A percentile compares a stretch with the other conserved stretches of the same genome.
Conservation (phyloP, 2,113 vertebrate species). For the Shinisaurus crocodilurus region DNA sequence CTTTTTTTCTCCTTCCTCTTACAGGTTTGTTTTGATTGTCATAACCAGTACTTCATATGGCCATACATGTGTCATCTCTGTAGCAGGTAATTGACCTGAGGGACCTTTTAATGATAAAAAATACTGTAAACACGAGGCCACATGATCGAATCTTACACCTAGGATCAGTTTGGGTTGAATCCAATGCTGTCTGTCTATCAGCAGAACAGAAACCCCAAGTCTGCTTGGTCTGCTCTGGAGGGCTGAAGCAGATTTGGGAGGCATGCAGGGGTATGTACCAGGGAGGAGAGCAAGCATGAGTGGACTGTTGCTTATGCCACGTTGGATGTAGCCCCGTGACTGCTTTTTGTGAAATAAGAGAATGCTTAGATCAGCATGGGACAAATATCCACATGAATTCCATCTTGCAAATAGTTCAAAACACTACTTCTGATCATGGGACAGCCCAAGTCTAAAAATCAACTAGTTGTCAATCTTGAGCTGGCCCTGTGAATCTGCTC, state of each 20-base stretch:
- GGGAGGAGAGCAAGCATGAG: not conserved
- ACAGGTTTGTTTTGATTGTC: constrained; percentile 72
- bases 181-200: not conserved
- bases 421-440: not conserved
- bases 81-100: constrained; percentile 70
- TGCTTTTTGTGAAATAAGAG: not conserved
- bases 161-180: not conserved
- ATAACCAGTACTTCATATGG: constrained; percentile 72
- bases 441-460: not conserved
- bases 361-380: not conserved
- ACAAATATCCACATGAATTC: not conserved
- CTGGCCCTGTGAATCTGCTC: not conserved
- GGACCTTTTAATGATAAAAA: not conserved
- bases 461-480: not conserved
- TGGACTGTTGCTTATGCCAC: not conserved
- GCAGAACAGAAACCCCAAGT: no score
- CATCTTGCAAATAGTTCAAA: not conserved
- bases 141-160: not conserved
- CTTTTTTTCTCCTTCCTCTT: constrained; percentile 41
- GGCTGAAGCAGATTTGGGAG: not conserved
- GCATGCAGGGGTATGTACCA: no score
- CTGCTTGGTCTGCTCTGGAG: no score
- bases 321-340: not conserved
- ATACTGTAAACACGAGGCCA: not conserved
- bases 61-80: constrained; percentile 75